These are phyloP conservation scores for Mormyrus hasselquistii DNA, from an alignment of 2,797 vertebrate genomes.

Conservation along the genomic window DNA sequence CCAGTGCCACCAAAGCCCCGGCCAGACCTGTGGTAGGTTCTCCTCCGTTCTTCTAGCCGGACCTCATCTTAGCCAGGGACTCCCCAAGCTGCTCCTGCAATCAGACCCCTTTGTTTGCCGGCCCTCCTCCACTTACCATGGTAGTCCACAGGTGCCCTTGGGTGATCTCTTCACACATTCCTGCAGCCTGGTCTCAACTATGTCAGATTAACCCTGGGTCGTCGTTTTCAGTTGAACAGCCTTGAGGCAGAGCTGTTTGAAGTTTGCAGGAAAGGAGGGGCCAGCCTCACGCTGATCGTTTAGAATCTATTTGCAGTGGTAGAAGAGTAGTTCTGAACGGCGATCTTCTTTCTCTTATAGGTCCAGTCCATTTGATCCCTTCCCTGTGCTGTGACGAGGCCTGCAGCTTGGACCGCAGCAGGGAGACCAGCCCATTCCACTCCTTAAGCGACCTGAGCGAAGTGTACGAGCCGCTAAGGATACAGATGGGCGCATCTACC, in stretches of 20 bases:
- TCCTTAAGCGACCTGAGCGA: constrained; percentile 67
- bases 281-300: background rate
- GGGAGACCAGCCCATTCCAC: constrained; percentile 63
- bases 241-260: background rate
- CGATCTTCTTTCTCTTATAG: constrained; percentile 47
- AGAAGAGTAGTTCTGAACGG: background rate
- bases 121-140: background rate
- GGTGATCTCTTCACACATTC: background rate
- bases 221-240: background rate
- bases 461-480: constrained; percentile 57
- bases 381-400: constrained; percentile 79
- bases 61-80: background rate
- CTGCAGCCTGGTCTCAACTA: background rate
- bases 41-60: background rate
- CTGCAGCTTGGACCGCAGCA: constrained; percentile 60
- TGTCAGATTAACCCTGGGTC: background rate
- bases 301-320: background rate
- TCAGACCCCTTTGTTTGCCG: background rate
- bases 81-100: background rate
- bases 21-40: constrained; percentile 74
- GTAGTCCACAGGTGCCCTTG: background rate
- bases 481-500: background rate
- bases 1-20: constrained; percentile 68
- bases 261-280: background rate
- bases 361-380: constrained; percentile 78